Evolutionary conservation across 2,113 vertebrate genomes (phyloP), one percentile per base, ranked within the genome.

Genomic region (Nannospalax galili): DNA sequence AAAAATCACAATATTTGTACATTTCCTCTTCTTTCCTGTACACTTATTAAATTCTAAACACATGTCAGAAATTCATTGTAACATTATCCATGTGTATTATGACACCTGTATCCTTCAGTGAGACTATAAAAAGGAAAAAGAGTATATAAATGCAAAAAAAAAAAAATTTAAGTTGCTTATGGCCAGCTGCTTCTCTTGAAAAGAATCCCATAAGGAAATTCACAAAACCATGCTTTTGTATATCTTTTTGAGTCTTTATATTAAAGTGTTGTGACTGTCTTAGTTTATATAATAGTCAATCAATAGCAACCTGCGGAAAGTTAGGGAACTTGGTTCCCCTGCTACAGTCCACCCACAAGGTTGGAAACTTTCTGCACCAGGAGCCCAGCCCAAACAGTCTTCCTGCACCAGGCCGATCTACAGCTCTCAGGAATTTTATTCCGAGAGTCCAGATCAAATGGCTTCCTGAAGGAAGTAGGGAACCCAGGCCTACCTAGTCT

Each of bases 1-100:
- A 80, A 70, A 72, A 62, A 82, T 30, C 67, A 77, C 42, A 77
- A 72, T 89, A 45, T 86, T 24, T 75, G 70, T 4, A 90, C 7
- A 73, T 90, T 73, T 88, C 88, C 2, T 69, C 45, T 62, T 26
- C 65, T 94, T 92, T 82, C 74, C 56, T 90, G 22, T 35, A 96
- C 24, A 88, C 3, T 64, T 86, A 90, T 91, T 96, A 93, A 93
- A 96, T 82, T 91, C 80, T 88, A 96, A 91, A 58, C 45, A 79
- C 42, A 93, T 20, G 1, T 94, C 85, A 78, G 94, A 97, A 95
- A 81, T 86, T 69, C 77, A 28, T 72, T 69, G 30, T 91, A 37
- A 96, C 11, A 62, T 78, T 12, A 42, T 95, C 14, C 20, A 24
- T 94, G 52, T 88, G 62, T 74, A 62, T 60, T 28, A 11, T 90